These are phyloP conservation scores for Strigamia transsilvanica DNA, from an alignment of 2,888 invertebrate genomes.

Conservation along the genomic window DNA sequence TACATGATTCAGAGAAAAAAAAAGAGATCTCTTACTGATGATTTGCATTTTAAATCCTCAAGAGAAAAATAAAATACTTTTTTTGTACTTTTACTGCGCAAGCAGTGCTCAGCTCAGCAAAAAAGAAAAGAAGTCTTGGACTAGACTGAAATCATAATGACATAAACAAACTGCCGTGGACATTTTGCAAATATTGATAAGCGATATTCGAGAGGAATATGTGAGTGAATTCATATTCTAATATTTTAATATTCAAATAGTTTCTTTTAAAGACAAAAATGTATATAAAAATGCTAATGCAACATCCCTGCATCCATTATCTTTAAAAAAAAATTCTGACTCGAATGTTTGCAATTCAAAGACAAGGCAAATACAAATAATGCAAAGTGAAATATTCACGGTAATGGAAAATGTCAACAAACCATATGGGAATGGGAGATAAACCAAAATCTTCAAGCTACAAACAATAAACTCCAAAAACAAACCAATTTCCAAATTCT, in stretches of 20 bases:
- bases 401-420: not conserved
- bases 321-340: not conserved
- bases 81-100: not conserved
- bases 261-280: too few relatives aligned
- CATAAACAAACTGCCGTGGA: not conserved
- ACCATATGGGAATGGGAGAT: not conserved
- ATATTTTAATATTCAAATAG: too few relatives aligned
- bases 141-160: conserved; percentile 10
- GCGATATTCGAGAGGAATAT: too few relatives aligned
- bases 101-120: not conserved
- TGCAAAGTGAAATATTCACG: not conserved
- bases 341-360: not conserved
- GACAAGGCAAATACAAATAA: not conserved
- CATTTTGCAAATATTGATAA: conserved; percentile 1
- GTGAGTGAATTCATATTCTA: too few relatives aligned
- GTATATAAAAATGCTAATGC: too few relatives aligned
- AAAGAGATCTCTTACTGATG: not conserved
- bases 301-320: not conserved
- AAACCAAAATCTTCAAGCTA: not conserved
- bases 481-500: too few relatives aligned
- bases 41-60: not conserved
- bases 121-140: not conserved
- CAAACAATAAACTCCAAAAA: not conserved
- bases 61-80: not conserved
- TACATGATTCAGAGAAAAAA: not conserved